Conservation (phyloP, 2,797 vertebrate species). For the Darevskia nairensis region DNA sequence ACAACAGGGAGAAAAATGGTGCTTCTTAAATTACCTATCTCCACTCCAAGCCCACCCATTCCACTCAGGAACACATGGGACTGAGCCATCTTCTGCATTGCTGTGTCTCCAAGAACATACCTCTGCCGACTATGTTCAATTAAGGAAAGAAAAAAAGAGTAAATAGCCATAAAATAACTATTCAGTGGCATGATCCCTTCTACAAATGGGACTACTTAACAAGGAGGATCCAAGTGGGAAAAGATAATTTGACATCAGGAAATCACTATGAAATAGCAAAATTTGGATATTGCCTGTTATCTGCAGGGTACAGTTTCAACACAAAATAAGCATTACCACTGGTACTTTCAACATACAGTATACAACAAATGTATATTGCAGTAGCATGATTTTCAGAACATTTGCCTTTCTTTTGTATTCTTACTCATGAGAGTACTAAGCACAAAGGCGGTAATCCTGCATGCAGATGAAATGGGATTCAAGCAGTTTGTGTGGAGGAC, state of each 20-base stretch:
- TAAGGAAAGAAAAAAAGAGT: conserved; percentile 2
- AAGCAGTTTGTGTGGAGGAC: neutral
- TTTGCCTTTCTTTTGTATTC: neutral
- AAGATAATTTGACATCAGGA: neutral
- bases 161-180: conserved; percentile 25
- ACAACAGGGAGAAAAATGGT: neutral
- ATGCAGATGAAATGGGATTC: too few species aligned
- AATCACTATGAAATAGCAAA: neutral
- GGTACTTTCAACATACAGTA: neutral
- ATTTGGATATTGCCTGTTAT: neutral
- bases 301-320: neutral
- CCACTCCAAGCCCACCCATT: conserved; percentile 92
- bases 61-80: conserved; percentile 96
- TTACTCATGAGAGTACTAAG: neutral
- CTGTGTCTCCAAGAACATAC: conserved; percentile 96
- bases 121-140: conserved; percentile 89
- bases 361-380: neutral
- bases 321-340: neutral
- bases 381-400: neutral
- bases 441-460: neutral
- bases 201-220: neutral
- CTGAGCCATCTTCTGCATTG: conserved; percentile 99
- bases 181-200: neutral
- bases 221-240: neutral
- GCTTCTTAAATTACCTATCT: conserved; percentile 87